Evolutionary conservation across 2,113 vertebrate species (phyloP), one percentile per base, ranked within the genome.

Genomic region (Istiophorus platypterus): DNA sequence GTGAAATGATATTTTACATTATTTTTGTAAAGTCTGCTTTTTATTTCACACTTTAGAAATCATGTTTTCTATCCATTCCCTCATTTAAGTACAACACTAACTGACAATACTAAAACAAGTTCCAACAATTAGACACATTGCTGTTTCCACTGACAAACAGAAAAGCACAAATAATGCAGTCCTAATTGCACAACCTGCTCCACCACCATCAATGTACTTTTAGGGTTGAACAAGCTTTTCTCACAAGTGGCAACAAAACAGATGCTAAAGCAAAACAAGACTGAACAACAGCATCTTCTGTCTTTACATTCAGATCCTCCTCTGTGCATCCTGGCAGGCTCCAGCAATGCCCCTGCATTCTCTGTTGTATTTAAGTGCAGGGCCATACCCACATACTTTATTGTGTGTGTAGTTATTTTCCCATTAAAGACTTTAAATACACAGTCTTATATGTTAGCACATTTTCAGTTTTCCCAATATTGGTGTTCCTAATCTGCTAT

Each of bases 401-500:
- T 11, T 20, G 9, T 74, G 65, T 31, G 45, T 49, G 29, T 20
- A n/a, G 26, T 75, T 73, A 17, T 15, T 45, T 67, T 9, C 26
- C 18, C 51, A 20, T 18, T 41, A 45, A 65, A 65, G 17, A 59
- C 13, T 11, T 26, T 7, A 34, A 52, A 11, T 24, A 42, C 14
- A 5, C 20, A 76, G 14, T 68, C 5, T 18, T 64, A 14, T 10
- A 70, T 66, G 20, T 71, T 68, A 45, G 59, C 45, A 56, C 37
- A 31, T 59, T 61, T 2, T 62, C n/a, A 18, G 42, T 70, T 51
- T 75, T 54, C 17, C 31, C 22, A 59, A 52, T 37, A 72, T 59
- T 31, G 54, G n/a, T 42, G 24, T 51, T 56, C 9, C 49, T 67
- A 58, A 75, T 81, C 10, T 79, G 24, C 31, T 69, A 51, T 81